phyloP scores from a whole-genome alignment of 1,140 invertebrate genomes.

The Diprion similis region DNA sequence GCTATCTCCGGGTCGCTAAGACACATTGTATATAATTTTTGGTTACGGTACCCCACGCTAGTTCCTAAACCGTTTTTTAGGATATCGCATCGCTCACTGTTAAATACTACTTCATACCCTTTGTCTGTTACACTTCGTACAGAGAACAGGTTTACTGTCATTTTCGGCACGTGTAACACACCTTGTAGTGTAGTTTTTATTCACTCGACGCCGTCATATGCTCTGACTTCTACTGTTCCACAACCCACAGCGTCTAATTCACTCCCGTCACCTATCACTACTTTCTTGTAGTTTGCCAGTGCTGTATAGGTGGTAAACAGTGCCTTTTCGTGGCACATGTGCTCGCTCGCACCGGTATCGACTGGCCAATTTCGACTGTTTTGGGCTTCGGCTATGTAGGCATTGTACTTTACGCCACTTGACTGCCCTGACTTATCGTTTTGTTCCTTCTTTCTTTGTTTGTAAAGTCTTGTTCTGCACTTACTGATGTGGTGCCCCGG shows the following conservation, averaged over 20 bases:
- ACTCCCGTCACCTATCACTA: slow-evolving; percentile 32
- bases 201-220: slow-evolving; percentile 26
- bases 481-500: no score
- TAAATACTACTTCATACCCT: no score
- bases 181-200: slow-evolving; percentile 33
- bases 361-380: no score
- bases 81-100: no score
- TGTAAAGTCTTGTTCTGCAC: no score
- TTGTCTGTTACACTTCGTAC: no score
- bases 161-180: slow-evolving; percentile 48
- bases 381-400: no score
- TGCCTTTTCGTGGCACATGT: slow-evolving; percentile 27
- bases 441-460: no score
- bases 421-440: no score
- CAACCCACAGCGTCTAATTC: slow-evolving; percentile 26
- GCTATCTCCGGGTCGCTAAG: background rate
- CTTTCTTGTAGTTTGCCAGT: slow-evolving; percentile 14
- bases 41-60: slow-evolving; percentile 11
- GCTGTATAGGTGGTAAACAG: slow-evolving; percentile 21
- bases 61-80: no score
- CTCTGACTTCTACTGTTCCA: slow-evolving; percentile 26
- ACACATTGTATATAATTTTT: slow-evolving; percentile 17
- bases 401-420: no score
- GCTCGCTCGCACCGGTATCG: slow-evolving; percentile 26
- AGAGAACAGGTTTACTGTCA: no score